These are phyloP conservation scores for Phaetusa simplex DNA, from an alignment of 2,113 vertebrate genomes.

Conservation along the genomic window DNA sequence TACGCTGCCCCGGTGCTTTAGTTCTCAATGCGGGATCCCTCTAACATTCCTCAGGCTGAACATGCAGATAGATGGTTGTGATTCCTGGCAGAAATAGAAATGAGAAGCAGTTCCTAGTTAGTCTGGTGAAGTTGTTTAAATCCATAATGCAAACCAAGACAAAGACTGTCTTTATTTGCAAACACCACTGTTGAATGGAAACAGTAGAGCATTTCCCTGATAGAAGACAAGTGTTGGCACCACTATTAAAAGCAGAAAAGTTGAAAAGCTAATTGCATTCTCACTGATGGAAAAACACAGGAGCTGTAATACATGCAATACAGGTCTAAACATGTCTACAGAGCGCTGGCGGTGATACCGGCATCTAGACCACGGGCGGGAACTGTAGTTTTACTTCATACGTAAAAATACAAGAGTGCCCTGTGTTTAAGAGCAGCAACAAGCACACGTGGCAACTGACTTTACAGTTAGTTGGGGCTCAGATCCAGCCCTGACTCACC, in stretches of 20 bases:
- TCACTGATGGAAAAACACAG: not conserved
- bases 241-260: not conserved
- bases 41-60: not conserved
- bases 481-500: not conserved
- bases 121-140: not conserved
- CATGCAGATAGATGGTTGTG: not conserved
- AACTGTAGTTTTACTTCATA: not conserved
- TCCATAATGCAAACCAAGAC: not conserved
- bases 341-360: not conserved
- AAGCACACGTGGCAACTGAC: not conserved
- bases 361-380: not conserved
- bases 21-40: not conserved
- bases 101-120: not conserved
- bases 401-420: not conserved
- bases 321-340: not conserved
- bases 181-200: not conserved
- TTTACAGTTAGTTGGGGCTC: not conserved
- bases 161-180: not conserved
- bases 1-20: rapidly evolving
- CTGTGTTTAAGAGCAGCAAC: not conserved
- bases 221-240: not conserved
- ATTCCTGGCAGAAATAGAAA: not conserved
- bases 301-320: not conserved
- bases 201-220: not conserved
- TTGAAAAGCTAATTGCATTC: not conserved